Conservation (phyloP, 1,140 invertebrate genomes). For the Chironomus tepperi region DNA sequence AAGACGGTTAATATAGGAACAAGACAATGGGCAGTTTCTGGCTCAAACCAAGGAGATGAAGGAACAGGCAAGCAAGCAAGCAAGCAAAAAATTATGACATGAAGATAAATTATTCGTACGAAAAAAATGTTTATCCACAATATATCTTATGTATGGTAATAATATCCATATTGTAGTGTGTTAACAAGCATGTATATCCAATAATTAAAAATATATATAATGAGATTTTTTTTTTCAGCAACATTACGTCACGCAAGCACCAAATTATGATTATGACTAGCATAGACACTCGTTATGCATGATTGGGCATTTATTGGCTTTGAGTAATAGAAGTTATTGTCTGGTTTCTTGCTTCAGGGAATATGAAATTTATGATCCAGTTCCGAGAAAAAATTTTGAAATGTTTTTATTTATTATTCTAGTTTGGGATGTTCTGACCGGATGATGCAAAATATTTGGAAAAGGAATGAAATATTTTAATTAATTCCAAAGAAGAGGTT, state of each 20-base stretch:
- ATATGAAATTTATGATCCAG: too few relatives aligned
- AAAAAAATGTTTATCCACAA: too few relatives aligned
- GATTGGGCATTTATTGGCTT: too few relatives aligned
- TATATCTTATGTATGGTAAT: neutral
- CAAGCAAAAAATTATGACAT: neutral
- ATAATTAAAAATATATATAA: constrained; percentile 4
- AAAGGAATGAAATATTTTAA: too few relatives aligned
- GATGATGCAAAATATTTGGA: too few relatives aligned
- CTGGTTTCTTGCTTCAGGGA: too few relatives aligned
- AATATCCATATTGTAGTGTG: constrained; percentile 1
- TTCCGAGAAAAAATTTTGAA: too few relatives aligned
- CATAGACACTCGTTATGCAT: too few relatives aligned
- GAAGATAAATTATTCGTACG: neutral
- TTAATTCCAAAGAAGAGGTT: too few relatives aligned
- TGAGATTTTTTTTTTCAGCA: neutral
- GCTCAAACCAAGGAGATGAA: neutral
- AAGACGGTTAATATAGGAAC: neutral
- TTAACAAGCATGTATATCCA: constrained; percentile 8
- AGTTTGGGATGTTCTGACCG: too few relatives aligned
- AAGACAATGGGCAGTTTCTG: constrained; percentile 11
- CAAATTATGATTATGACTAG: neutral
- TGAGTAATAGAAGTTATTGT: too few relatives aligned
- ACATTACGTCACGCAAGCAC: neutral
- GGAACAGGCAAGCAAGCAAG: neutral
- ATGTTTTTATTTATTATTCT: too few relatives aligned